Conservation (phyloP, 1,140 invertebrate species). For the Lepidurus apus region DNA sequence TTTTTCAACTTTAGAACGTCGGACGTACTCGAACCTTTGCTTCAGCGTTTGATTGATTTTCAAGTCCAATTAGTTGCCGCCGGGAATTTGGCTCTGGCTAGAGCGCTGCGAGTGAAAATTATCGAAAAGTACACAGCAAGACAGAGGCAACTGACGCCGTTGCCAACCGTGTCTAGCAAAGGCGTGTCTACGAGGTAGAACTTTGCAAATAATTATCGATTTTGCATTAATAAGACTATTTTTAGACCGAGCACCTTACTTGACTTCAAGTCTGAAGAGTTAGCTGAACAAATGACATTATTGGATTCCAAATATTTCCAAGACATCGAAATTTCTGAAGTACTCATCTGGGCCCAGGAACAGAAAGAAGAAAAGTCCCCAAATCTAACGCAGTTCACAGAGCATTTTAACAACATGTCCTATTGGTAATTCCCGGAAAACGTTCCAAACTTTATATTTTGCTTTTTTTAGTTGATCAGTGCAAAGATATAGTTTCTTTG, state of each 20-base stretch:
- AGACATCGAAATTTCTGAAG: slow-evolving; percentile 94
- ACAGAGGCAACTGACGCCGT: slow-evolving; percentile 48
- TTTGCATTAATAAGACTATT: slow-evolving; percentile 33
- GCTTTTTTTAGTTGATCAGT: slow-evolving; percentile 23
- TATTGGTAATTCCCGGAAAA: slow-evolving; percentile 63
- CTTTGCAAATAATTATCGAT: not conserved
- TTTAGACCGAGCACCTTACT: slow-evolving; percentile 65
- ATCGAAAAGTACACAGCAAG: slow-evolving; percentile 71
- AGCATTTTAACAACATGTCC: slow-evolving; percentile 99
- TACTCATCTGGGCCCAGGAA: slow-evolving; percentile 92
- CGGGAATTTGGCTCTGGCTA: slow-evolving; percentile 78
- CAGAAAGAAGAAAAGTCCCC: slow-evolving; percentile 95
- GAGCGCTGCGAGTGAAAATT: slow-evolving; percentile 79
- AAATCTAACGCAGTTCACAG: slow-evolving; percentile 93
- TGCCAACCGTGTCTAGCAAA: slow-evolving; percentile 38
- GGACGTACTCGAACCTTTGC: slow-evolving; percentile 68
- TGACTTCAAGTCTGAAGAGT: slow-evolving; percentile 85
- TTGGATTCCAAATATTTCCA: slow-evolving; percentile 92
- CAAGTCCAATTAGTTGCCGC: slow-evolving; percentile 79
- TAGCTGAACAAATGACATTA: slow-evolving; percentile 97
- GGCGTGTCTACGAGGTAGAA: slow-evolving; percentile 15
- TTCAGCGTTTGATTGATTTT: slow-evolving; percentile 78
- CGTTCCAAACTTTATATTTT: not conserved
- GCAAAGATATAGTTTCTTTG: slow-evolving; percentile 25
- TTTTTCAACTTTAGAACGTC: slow-evolving; percentile 55